Conservation (phyloP, 2,888 invertebrate species). For the Dicycla oo region DNA sequence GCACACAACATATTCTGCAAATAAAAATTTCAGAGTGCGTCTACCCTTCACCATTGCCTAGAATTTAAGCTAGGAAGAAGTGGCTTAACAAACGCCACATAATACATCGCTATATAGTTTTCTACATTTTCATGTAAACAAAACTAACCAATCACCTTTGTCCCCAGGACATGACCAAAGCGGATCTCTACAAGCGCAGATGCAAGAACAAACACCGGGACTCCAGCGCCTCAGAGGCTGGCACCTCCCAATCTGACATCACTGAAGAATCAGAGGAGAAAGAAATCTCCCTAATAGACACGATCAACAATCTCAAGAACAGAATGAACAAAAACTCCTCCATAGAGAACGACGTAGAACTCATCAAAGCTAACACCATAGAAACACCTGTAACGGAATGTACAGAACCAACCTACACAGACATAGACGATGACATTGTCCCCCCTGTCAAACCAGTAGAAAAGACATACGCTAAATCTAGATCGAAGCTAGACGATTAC, state of each 20-base stretch:
- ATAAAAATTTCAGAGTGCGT: too few species aligned
- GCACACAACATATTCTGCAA: too few species aligned
- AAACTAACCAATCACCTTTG: not conserved
- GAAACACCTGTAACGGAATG: constrained; percentile 79
- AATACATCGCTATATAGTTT: too few species aligned
- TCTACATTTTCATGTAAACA: too few species aligned
- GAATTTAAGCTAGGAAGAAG: too few species aligned
- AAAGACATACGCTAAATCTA: constrained; percentile 84
- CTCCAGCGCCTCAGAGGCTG: constrained; percentile 76
- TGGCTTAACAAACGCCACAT: too few species aligned
- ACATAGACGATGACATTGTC: constrained; percentile 78
- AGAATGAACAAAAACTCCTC: constrained; percentile 84
- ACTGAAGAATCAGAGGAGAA: constrained; percentile 68
- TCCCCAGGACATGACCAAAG: constrained; percentile 87
- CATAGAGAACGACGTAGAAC: constrained; percentile 84
- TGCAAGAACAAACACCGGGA: constrained; percentile 83
- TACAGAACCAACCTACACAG: constrained; percentile 73
- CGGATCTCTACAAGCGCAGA: constrained; percentile 86
- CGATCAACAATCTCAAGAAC: constrained; percentile 80
- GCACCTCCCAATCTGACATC: constrained; percentile 70
- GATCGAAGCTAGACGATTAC: constrained; percentile 85
- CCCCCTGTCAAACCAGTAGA: constrained; percentile 84
- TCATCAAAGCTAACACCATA: constrained; percentile 83
- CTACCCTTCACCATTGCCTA: too few species aligned
- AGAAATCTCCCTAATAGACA: constrained; percentile 75